These are phyloP conservation scores for Tetheella fluctuosa DNA, from an alignment of 2,888 invertebrate genomes.

Conservation along the genomic window DNA sequence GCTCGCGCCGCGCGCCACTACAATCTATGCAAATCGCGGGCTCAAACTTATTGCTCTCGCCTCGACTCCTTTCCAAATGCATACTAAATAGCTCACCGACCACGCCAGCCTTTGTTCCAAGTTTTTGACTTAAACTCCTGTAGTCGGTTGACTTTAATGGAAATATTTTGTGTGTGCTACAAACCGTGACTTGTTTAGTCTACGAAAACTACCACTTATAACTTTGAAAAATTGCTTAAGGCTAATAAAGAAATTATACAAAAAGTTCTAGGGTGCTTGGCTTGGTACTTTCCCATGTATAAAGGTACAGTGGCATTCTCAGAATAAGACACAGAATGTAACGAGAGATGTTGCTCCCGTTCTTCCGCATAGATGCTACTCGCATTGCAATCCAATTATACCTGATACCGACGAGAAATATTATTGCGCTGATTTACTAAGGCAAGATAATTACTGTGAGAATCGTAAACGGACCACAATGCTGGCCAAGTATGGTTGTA, in stretches of 20 bases:
- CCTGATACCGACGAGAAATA: slow-evolving; percentile 75
- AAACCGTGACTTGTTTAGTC: neutral
- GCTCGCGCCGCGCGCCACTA: slow-evolving; percentile 48
- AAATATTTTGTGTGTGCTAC: slow-evolving; percentile 42
- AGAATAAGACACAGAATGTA: slow-evolving; percentile 80
- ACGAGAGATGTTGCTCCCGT: slow-evolving; percentile 72
- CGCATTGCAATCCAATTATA: slow-evolving; percentile 81
- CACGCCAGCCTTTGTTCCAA: slow-evolving; percentile 71
- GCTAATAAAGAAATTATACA: neutral
- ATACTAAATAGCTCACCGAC: slow-evolving; percentile 76
- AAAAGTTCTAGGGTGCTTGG: slow-evolving; percentile 16
- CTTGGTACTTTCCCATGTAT: slow-evolving; percentile 61
- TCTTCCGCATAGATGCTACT: slow-evolving; percentile 80
- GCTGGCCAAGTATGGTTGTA: slow-evolving; percentile 55
- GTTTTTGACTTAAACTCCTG: slow-evolving; percentile 68
- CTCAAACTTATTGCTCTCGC: slow-evolving; percentile 83
- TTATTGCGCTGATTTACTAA: slow-evolving; percentile 69
- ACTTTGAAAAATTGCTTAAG: neutral
- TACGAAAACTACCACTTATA: slow-evolving; percentile 1
- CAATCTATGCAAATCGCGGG: slow-evolving; percentile 82
- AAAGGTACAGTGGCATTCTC: slow-evolving; percentile 57
- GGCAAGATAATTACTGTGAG: slow-evolving; percentile 74
- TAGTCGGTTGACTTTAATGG: slow-evolving; percentile 51
- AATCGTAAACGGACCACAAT: slow-evolving; percentile 64
- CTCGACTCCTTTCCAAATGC: slow-evolving; percentile 82